Evolutionary conservation across 2,113 vertebrate genomes (phyloP), one percentile per base, ranked within the genome.

Genomic region (Pseudorectes ferrugineus): DNA sequence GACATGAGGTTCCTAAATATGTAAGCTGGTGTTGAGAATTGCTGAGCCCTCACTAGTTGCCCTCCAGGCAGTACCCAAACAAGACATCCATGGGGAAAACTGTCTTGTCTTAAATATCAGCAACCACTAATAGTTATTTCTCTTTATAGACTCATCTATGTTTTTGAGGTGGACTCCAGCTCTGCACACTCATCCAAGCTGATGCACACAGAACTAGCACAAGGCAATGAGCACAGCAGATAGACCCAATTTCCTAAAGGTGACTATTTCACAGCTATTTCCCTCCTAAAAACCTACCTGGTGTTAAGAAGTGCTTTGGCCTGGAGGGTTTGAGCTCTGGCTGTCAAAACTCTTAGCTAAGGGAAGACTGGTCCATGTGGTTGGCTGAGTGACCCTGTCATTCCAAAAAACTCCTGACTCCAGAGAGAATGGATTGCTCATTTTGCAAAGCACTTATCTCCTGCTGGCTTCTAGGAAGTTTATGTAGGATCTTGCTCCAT

Each of bases 41-140:
- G 92, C 94, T 86, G 92, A 96, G 68, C 80, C n/a, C 48, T 96
- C 85, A 61, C 72, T 92, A 71, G 68, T 42, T 93, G 18, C 55
- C 72, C 71, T 92, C 88, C 75, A 85, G 88, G 85, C 88, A 70
- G 46, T 85, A 63, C 67, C 52, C 72, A 77, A 88, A 83, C 15
- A 63, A 63, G 82, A 22, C 20, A 67, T 36, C 75, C 16, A 0
- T n/a, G 55, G 67, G 40, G 57, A 80, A 88, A 77, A 4, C 51
- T 88, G 62, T 81, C 89, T 52, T 36, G 20, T 52, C 65, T 67
- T 73, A 55, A 71, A 24, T 72, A 77, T 51, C 82, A 86, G 59
- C 82, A 62, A 12, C 46, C 2, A 2, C 63, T 79, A 40, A 70
- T 54, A 43, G 46, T 63, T 92, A 52, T 22, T 94, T 38, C 43